These are phyloP conservation scores for Digitonthophagus gazella DNA, from an alignment of 2,888 invertebrate genomes.

Conservation along the genomic window DNA sequence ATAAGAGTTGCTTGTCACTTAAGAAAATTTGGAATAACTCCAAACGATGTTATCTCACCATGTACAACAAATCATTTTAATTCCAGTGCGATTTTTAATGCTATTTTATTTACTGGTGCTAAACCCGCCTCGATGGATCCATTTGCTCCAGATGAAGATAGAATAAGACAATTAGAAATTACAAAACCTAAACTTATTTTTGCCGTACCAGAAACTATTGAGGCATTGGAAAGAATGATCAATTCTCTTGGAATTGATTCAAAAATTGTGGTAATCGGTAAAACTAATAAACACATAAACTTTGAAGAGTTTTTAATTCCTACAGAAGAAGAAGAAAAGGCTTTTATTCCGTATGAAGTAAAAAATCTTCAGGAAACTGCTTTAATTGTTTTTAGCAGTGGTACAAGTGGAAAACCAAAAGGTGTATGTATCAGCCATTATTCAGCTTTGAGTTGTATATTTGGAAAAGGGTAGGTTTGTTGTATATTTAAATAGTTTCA, in stretches of 20 bases:
- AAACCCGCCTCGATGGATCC: slow-evolving; percentile 40
- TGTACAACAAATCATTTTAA: slow-evolving; percentile 54
- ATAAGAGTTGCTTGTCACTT: slow-evolving; percentile 22
- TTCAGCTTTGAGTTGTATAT: not conserved
- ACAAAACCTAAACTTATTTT: slow-evolving; percentile 34
- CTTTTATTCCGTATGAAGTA: slow-evolving; percentile 29
- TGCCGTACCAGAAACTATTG: slow-evolving; percentile 21
- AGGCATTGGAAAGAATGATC: slow-evolving; percentile 21
- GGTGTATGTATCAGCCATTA: slow-evolving; percentile 35
- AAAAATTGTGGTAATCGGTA: slow-evolving; percentile 28
- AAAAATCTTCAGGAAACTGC: slow-evolving; percentile 29
- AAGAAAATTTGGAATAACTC: slow-evolving; percentile 20
- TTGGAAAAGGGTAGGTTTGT: not conserved
- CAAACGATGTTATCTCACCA: slow-evolving; percentile 51
- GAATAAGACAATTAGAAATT: slow-evolving; percentile 34
- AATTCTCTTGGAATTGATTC: slow-evolving; percentile 4
- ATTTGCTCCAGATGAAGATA: slow-evolving; percentile 33
- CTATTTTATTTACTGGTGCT: slow-evolving; percentile 51
- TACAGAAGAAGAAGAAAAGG: slow-evolving; percentile 23
- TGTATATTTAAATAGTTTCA: not conserved
- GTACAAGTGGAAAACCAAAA: slow-evolving; percentile 38
- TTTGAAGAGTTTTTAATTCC: slow-evolving; percentile 23
- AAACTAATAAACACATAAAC: slow-evolving; percentile 5
- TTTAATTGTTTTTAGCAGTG: slow-evolving; percentile 36
- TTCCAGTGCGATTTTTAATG: slow-evolving; percentile 51